These are phyloP conservation scores for Misgurnus mizolepis DNA, from an alignment of 2,113 vertebrate species.

Conservation along the genomic window DNA sequence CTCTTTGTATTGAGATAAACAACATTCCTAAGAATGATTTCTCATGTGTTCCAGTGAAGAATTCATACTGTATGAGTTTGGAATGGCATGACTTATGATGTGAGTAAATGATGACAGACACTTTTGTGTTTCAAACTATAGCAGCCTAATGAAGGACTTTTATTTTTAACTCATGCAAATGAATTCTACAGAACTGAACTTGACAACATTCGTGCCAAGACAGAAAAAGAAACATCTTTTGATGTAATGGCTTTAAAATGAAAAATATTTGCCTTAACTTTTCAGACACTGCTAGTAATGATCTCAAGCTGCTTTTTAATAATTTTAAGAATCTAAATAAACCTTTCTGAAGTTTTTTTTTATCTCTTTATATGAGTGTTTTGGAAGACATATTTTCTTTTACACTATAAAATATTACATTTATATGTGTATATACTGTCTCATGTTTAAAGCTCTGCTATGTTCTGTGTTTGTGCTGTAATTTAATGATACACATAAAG, in stretches of 20 bases:
- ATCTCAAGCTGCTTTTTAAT: background rate
- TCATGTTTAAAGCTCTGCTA: background rate
- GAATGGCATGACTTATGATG: too few relatives aligned
- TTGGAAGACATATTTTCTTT: background rate
- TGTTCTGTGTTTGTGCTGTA: background rate
- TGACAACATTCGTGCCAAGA: slow-evolving; percentile 24
- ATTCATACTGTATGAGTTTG: too few relatives aligned
- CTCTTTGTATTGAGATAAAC: too few relatives aligned
- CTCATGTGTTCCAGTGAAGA: too few relatives aligned
- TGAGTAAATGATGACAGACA: too few relatives aligned
- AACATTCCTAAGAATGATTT: too few relatives aligned
- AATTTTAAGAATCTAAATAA: background rate
- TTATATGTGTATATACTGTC: slow-evolving; percentile 8
- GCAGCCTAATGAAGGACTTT: background rate
- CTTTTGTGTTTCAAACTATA: background rate
- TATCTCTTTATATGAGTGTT: background rate
- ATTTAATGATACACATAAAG: background rate
- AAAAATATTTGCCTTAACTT: background rate
- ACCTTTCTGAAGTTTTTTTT: background rate
- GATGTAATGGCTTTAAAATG: background rate
- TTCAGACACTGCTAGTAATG: background rate
- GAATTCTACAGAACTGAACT: background rate
- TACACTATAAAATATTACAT: background rate
- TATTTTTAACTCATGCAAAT: too few relatives aligned
- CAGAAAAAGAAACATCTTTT: background rate